Evolutionary conservation across 2,797 vertebrate genomes (phyloP), one percentile per base, ranked within the genome.

Genomic region (Sebastes melanostomus): DNA sequence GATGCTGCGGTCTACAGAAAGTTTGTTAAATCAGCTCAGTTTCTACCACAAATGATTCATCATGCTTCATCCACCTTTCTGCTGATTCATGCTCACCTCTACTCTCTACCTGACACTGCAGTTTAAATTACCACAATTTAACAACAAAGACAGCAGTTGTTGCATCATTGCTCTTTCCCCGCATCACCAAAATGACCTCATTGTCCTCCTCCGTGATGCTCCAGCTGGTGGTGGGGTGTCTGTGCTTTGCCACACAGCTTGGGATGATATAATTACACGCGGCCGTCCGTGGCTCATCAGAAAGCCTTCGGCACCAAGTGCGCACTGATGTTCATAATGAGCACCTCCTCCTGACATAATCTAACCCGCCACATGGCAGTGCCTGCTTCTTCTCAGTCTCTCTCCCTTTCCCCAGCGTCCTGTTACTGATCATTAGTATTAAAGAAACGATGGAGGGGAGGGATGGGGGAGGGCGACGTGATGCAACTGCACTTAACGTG

Each of bases 321-420:
- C 52, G 50, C 82, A 60, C 78, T 22, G 58, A 77, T 88, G 77
- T 86, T 78, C 85, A 86, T 89, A 86, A 87, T 24, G 77, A 82
- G 83, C 81, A 69, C 83, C 70, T 61, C 9, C 11, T 79, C 8
- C 11, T 81, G 84, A 90, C 81, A 84, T 86, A 86, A 91, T 86
- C 85, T 78, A 83, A 71, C 56, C 61, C n/a, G 32, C 83, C 86
- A 90, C 91, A 87, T 70, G 85, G 80, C 81, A 13, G 27, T 5
- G 42, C 66, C 88, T 86, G 77, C 81, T 68, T 87, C 75, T 59
- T 66, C 68, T 81, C 81, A 65, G 75, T 5, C 58, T 50, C 32
- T 72, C 34, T 42, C 6, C 36, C 10, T 61, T 34, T 54, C 66
- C 65, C 65, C 72, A 9, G 72, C 75, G 52, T 79, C 82, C 83